These are phyloP conservation scores for Orientallactaga sibirica DNA, from an alignment of 2,797 vertebrate species.

Conservation along the genomic window DNA sequence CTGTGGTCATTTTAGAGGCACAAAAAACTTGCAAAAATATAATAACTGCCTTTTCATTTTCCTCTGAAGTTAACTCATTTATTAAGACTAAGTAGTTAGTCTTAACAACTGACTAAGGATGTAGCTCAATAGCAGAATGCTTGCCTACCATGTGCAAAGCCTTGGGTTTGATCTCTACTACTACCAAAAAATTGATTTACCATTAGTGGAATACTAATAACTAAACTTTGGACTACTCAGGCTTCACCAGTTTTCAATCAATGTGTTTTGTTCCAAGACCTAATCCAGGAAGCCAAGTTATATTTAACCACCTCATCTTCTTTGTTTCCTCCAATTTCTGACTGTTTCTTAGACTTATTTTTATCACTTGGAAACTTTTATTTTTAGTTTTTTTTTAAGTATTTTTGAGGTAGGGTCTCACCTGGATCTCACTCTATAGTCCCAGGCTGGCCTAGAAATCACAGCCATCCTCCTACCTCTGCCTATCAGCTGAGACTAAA, in stretches of 20 bases:
- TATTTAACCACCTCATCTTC: neutral
- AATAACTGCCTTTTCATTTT: neutral
- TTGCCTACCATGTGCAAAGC: neutral
- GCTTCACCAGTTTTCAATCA: neutral
- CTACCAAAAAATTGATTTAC: neutral
- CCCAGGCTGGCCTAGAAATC: too few species aligned
- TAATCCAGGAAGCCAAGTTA: neutral
- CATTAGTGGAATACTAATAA: neutral
- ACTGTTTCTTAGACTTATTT: conserved; percentile 50
- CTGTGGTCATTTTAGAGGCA: conserved; percentile 48
- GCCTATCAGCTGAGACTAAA: too few species aligned
- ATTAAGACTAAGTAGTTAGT: neutral
- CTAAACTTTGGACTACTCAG: neutral
- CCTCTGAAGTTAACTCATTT: neutral
- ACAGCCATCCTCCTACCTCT: too few species aligned
- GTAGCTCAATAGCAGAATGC: neutral
- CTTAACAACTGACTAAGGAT: neutral
- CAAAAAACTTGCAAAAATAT: conserved; percentile 31
- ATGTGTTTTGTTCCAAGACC: neutral
- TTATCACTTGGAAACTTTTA: conserved; percentile 19
- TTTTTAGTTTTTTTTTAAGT: too few species aligned
- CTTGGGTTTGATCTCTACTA: neutral
- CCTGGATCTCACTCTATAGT: too few species aligned
- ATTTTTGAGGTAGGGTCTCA: too few species aligned
- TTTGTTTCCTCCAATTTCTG: conserved; percentile 14